Conservation (phyloP, 1,140 invertebrate species). For the Anadara kagoshimensis region DNA sequence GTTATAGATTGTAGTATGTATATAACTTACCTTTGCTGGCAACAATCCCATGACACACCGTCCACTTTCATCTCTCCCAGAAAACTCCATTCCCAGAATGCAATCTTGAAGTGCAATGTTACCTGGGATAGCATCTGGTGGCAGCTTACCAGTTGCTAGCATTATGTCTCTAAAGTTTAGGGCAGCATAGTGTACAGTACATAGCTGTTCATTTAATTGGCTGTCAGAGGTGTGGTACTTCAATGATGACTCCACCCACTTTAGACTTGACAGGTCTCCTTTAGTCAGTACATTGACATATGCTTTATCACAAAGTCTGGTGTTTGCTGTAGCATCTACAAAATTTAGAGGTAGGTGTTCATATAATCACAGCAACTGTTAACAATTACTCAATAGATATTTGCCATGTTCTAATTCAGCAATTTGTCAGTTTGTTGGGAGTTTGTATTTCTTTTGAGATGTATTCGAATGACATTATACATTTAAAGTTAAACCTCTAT, state of each 20-base stretch:
- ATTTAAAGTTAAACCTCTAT: too few relatives aligned
- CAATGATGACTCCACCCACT: slow-evolving; percentile 94
- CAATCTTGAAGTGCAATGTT: slow-evolving; percentile 84
- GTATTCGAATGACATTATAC: too few relatives aligned
- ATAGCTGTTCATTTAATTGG: slow-evolving; percentile 79
- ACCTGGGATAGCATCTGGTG: slow-evolving; percentile 92
- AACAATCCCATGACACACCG: slow-evolving; percentile 95
- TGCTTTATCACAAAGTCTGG: slow-evolving; percentile 80
- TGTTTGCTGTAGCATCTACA: too few relatives aligned
- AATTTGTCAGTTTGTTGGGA: too few relatives aligned
- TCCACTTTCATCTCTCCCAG: slow-evolving; percentile 83
- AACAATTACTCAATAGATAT: too few relatives aligned
- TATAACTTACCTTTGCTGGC: slow-evolving; percentile 80
- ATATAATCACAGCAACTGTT: too few relatives aligned
- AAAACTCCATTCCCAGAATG: slow-evolving; percentile 95
- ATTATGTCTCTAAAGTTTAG: slow-evolving; percentile 98
- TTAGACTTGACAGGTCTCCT: slow-evolving; percentile 92
- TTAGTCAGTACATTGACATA: slow-evolving; percentile 93
- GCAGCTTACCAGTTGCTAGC: slow-evolving; percentile 95
- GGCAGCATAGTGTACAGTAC: slow-evolving; percentile 92
- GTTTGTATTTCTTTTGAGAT: too few relatives aligned
- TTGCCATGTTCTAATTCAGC: too few relatives aligned
- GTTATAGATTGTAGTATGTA: background rate
- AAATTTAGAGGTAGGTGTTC: too few relatives aligned
- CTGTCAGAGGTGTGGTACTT: slow-evolving; percentile 48